A percentile compares a stretch with the other conserved stretches of the same genome.
Conservation (phyloP, 2,797 vertebrate species). For the Delichon dasypus region DNA sequence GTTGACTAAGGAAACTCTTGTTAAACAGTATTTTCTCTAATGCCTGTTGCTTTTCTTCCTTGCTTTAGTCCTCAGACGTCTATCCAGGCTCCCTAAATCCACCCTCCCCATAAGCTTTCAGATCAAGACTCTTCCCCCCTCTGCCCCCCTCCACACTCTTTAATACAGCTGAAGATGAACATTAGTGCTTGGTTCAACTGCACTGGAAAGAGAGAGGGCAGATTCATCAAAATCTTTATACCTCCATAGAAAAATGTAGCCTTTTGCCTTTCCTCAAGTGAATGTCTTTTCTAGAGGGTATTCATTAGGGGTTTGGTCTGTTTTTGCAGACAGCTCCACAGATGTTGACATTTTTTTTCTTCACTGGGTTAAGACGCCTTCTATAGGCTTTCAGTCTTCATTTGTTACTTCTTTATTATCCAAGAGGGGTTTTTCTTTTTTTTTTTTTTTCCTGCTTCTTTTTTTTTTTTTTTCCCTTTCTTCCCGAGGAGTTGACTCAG, state of each 20-base stretch:
- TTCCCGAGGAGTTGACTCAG: conserved; percentile 69
- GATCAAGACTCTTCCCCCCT: conserved; percentile 77
- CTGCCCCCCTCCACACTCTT: conserved; percentile 12
- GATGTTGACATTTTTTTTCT: conserved; percentile 92
- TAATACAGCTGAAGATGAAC: conserved; percentile 79
- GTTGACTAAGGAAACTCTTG: conserved; percentile 73
- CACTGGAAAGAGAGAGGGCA: conserved; percentile 78
- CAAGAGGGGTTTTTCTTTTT: conserved; percentile 59
- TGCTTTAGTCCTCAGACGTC: conserved; percentile 50
- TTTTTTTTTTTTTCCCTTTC: neutral
- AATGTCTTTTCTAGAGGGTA: conserved; percentile 79
- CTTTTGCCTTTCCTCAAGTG: conserved; percentile 81
- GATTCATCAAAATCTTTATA: conserved; percentile 76
- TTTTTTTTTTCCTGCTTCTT: neutral
- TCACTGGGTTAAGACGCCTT: conserved; percentile 88
- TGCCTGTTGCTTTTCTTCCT: conserved; percentile 73
- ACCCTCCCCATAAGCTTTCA: conserved; percentile 67
- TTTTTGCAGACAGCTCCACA: conserved; percentile 85
- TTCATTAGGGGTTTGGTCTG: conserved; percentile 76
- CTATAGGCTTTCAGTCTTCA: conserved; percentile 90
- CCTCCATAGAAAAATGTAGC: conserved; percentile 81
- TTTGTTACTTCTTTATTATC: conserved; percentile 92
- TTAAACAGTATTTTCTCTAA: conserved; percentile 77
- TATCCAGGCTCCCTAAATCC: conserved; percentile 43
- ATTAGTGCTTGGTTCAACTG: conserved; percentile 81